Evolutionary conservation across 2,888 invertebrate species (phyloP).

Genomic region (Cryptophagus acutangulus): DNA sequence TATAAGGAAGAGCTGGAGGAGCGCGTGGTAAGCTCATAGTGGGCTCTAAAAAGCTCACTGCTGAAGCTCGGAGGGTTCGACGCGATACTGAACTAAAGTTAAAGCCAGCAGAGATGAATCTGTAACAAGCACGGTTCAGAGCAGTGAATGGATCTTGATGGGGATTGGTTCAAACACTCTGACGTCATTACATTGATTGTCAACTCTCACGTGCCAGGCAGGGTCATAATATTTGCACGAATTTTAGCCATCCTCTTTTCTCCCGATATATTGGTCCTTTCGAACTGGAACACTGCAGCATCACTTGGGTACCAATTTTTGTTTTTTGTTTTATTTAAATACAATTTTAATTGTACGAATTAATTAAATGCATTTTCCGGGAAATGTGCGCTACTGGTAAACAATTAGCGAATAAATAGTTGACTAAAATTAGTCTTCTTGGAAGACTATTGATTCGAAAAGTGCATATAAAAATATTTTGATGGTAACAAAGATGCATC

Average conservation of each 20-base stretch:
- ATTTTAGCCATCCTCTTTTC: conserved; percentile 21
- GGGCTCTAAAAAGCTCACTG: conserved; percentile 23
- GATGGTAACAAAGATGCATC: conserved; percentile 15
- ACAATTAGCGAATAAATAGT: not conserved
- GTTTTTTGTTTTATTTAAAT: conserved; percentile 2
- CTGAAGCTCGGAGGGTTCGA: conserved; percentile 29
- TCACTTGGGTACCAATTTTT: too few species aligned
- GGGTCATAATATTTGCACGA: conserved; percentile 39
- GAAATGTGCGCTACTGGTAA: not conserved
- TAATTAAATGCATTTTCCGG: not conserved
- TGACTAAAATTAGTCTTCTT: too few species aligned
- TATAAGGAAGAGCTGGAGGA: conserved; percentile 14
- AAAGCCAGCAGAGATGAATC: conserved; percentile 42
- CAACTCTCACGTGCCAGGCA: conserved; percentile 53
- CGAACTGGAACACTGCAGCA: conserved; percentile 4
- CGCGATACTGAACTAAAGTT: conserved; percentile 35
- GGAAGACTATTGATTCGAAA: not conserved
- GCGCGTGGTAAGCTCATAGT: conserved; percentile 23
- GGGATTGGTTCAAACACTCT: conserved; percentile 58
- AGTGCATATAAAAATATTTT: too few species aligned
- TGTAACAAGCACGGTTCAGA: conserved; percentile 42
- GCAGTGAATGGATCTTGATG: conserved; percentile 62
- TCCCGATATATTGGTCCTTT: conserved; percentile 3
- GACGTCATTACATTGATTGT: conserved; percentile 75
- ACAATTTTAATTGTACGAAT: conserved; percentile 1